Conservation (phyloP, 2,797 vertebrate species). For the Adrianichthys oophorus region DNA sequence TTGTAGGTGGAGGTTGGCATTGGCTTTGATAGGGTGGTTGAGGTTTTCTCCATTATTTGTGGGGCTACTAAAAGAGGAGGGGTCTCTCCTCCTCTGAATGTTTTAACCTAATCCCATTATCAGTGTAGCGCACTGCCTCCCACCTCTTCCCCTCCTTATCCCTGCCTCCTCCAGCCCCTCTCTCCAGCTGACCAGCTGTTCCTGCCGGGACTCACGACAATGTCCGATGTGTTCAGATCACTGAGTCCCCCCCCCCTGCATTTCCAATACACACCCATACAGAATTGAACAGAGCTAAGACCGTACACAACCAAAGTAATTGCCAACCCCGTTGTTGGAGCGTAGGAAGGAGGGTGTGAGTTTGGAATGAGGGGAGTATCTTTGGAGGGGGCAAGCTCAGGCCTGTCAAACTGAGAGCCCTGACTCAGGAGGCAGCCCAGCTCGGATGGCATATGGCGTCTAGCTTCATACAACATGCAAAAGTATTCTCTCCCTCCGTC, state of each 20-base stretch:
- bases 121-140: constrained; percentile 83
- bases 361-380: constrained; percentile 32
- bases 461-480: constrained; percentile 99
- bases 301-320: constrained; percentile 75
- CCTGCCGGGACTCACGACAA: constrained; percentile 91
- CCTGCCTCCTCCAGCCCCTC: constrained; percentile 66
- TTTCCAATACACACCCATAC: constrained; percentile 33
- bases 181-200: constrained; percentile 98
- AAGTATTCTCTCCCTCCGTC: constrained; percentile 84
- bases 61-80: constrained; percentile 51
- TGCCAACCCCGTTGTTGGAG: constrained; percentile 85
- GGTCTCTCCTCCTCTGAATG: constrained; percentile 71
- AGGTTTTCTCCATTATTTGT: constrained; percentile 63
- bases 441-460: constrained; percentile 99
- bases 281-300: constrained; percentile 43
- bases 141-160: constrained; percentile 75
- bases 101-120: constrained; percentile 88
- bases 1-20: constrained; percentile 40
- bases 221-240: constrained; percentile 93
- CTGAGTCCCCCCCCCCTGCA: constrained; percentile 68
- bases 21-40: constrained; percentile 56
- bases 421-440: constrained; percentile 85
- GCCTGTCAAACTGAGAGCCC: constrained; percentile 87
- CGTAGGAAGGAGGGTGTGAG: constrained; percentile 56
- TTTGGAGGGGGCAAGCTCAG: constrained; percentile 69